Evolutionary conservation across 2,888 invertebrate species (phyloP).

Genomic region (Polylopha cassiicola): DNA sequence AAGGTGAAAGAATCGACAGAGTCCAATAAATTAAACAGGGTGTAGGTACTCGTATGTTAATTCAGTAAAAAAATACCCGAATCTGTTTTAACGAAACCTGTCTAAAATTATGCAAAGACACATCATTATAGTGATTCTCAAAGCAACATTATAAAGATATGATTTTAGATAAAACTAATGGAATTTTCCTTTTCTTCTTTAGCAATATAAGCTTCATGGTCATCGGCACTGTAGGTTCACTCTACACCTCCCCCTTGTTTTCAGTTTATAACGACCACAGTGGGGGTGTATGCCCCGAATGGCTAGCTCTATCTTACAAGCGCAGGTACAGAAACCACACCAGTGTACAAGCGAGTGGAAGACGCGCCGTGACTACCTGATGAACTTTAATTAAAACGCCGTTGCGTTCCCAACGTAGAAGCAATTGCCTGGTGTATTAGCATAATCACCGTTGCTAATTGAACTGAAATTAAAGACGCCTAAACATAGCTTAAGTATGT

Average conservation of each 20-base stretch:
- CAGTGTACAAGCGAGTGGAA: conserved; percentile 46
- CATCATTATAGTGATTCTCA: no score
- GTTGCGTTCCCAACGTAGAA: conserved; percentile 44
- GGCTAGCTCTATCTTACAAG: conserved; percentile 15
- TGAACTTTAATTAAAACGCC: conserved; percentile 55
- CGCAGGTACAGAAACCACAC: conserved; percentile 24
- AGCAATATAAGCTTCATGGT: no score
- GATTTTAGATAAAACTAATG: no score
- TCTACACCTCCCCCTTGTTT: conserved; percentile 28
- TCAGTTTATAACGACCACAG: conserved; percentile 26
- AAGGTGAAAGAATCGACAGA: conserved; percentile 4
- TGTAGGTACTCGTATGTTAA: no score
- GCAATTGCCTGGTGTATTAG: conserved; percentile 56
- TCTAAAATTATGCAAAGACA: no score
- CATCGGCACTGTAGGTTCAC: conserved; percentile 28
- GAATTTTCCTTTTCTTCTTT: no score
- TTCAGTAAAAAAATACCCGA: no score
- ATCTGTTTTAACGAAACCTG: no score
- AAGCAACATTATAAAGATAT: no score
- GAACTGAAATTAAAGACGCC: conserved; percentile 45
- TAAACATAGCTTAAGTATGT: conserved; percentile 4
- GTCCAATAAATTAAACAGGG: neutral
- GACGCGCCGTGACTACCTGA: conserved; percentile 53
- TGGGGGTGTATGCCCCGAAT: conserved; percentile 25
- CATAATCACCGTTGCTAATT: conserved; percentile 54